Evolutionary conservation across 2,113 vertebrate species (phyloP).

Genomic region (Poecilia latipinna): DNA sequence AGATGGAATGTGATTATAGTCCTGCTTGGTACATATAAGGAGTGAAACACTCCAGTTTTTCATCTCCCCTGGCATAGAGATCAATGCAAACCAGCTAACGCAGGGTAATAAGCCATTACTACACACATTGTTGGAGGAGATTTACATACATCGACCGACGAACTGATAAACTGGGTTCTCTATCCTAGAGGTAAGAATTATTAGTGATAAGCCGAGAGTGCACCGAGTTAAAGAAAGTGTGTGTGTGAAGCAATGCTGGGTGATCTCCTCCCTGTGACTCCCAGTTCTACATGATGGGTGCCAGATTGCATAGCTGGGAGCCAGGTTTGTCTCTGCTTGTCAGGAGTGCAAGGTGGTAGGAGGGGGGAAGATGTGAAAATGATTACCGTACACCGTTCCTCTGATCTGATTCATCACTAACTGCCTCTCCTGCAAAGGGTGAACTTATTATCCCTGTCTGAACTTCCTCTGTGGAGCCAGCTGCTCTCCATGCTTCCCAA

Average conservation of each 20-base stretch:
- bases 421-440: conserved; percentile 72
- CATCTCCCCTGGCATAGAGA: conserved; percentile 71
- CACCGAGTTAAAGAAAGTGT: conserved; percentile 8
- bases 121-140: conserved; percentile 75
- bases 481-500: conserved; percentile 78
- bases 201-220: conserved; percentile 64
- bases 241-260: conserved; percentile 34
- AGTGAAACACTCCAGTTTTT: conserved; percentile 63
- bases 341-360: conserved; percentile 58
- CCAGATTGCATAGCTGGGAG: conserved; percentile 75
- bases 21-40: conserved; percentile 66
- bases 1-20: conserved; percentile 79
- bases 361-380: conserved; percentile 64
- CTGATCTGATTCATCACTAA: conserved; percentile 77
- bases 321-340: conserved; percentile 75
- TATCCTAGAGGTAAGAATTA: conserved; percentile 71
- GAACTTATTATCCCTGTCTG: conserved; percentile 80
- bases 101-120: conserved; percentile 79
- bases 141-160: conserved; percentile 78
- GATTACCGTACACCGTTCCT: conserved; percentile 76
- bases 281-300: conserved; percentile 70
- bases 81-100: conserved; percentile 83
- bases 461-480: conserved; percentile 72
- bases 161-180: conserved; percentile 66
- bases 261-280: conserved; percentile 58